Evolutionary conservation across 2,113 vertebrate genomes (phyloP).

Genomic region (Entomyzon cyanotis): DNA sequence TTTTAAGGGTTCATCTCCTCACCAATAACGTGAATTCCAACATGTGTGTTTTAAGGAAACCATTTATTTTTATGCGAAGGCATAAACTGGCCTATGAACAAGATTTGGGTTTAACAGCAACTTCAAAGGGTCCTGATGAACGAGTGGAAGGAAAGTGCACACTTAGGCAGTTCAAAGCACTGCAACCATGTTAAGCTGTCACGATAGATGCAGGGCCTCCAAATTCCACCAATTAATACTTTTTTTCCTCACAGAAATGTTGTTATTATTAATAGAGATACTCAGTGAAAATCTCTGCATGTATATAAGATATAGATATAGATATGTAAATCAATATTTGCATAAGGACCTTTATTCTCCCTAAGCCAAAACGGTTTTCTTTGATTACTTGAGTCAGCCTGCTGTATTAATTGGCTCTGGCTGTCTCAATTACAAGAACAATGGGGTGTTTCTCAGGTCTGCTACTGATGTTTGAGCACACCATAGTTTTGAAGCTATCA

Average conservation of each 20-base stretch:
- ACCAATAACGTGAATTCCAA: background rate
- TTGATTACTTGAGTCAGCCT: constrained; percentile 26
- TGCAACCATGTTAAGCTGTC: background rate
- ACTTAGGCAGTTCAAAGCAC: constrained; percentile 1
- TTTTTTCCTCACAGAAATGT: background rate
- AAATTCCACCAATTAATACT: background rate
- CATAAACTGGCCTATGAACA: constrained; percentile 35
- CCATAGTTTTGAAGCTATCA: background rate
- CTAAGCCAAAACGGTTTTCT: constrained; percentile 24
- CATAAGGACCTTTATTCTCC: constrained; percentile 12
- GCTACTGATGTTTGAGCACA: background rate
- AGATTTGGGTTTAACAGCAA: constrained; percentile 2
- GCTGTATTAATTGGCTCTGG: background rate
- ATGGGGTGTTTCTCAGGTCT: constrained; percentile 3
- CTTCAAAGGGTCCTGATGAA: constrained; percentile 51
- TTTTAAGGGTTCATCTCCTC: background rate
- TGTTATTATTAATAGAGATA: background rate
- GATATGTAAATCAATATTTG: constrained; percentile 30
- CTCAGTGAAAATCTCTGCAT: background rate
- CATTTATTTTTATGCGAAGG: constrained; percentile 11
- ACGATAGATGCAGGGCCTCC: background rate
- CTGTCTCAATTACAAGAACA: constrained; percentile 29
- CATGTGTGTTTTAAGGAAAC: constrained; percentile 35
- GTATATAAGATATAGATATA: constrained; percentile 5
- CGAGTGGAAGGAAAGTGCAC: background rate